Evolutionary conservation across 2,888 invertebrate species (phyloP), one percentile per base, ranked within the genome.

Genomic region (Pyrrhosoma nymphula): DNA sequence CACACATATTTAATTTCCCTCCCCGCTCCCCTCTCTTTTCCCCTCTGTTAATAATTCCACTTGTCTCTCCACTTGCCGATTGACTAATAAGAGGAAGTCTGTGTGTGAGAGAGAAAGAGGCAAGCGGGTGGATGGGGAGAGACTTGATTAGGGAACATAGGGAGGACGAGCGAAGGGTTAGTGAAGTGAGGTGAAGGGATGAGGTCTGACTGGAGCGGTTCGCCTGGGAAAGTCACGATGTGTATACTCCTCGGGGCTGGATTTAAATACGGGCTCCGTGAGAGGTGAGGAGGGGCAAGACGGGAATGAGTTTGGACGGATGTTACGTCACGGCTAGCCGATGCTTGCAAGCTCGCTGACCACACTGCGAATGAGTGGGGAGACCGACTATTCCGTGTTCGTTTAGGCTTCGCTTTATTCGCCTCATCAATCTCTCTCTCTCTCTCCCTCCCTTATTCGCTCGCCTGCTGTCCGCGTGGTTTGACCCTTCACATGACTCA

Each of bases 31-130:
- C 39, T 18, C 23, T 56, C 56, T 30, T 23, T n/a, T 35, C 63
- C 69, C 16, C 60, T 12, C 26, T 69, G 20, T 12, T 69, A 82
- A 91, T 93, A 69, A 89, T 39, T 69, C 93, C 75, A 55, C 93
- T 47, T 69, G 47, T 12, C 35, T 60, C 60, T 20, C 35, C 60
- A 0, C 60, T 91, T 35, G 35, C 63, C 69, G 93, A 93, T 69
- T 93, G 93, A 69, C 93, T 93, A 93, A 93, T 93, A 93, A 93
- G 93, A 75, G 93, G 93, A 93, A 93, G 91, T 91, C 91, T 23
- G 63, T 63, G 91, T 35, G 63, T 3, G 91, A 30, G 63, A 63
- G 60, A 30, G n/a, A 91, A 39, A 47, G 60, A 60, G n/a, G 30
- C 35, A 39, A 35, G 23, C 16, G n/a, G 16, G 56, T 30, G 55